phyloP scores from a whole-genome alignment of 1,140 invertebrate species.

The Leptinotarsa texana region DNA sequence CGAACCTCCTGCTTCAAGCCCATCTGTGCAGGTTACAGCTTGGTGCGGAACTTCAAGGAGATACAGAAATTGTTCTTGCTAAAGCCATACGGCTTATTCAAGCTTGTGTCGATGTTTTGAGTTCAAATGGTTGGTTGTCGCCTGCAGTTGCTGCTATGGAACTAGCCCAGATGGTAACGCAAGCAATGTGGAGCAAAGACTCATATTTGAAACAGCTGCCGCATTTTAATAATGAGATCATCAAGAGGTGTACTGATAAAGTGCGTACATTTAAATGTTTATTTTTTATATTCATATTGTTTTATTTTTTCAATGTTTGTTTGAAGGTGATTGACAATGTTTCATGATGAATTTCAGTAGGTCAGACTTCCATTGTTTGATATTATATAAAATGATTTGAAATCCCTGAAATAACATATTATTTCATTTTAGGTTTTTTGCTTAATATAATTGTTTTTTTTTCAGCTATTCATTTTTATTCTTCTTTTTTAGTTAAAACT shows the following conservation, averaged over 20 bases:
- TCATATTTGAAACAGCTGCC: constrained; percentile 96
- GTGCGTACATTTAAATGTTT: constrained; percentile 52
- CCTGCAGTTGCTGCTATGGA: constrained; percentile 99
- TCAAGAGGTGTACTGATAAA: constrained; percentile 90
- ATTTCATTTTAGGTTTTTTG: too few relatives aligned
- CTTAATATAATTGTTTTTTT: too few relatives aligned
- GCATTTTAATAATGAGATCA: constrained; percentile 89
- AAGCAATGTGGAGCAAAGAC: constrained; percentile 99
- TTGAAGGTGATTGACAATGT: too few relatives aligned
- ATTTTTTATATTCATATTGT: too few relatives aligned
- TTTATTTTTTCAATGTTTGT: too few relatives aligned
- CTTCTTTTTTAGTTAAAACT: too few relatives aligned
- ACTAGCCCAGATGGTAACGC: constrained; percentile 98
- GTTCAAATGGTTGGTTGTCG: constrained; percentile 96
- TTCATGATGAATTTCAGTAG: too few relatives aligned
- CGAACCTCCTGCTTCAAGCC: constrained; percentile 93
- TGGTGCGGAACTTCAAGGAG: constrained; percentile 94
- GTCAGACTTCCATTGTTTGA: too few relatives aligned
- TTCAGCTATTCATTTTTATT: too few relatives aligned
- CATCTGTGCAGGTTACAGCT: constrained; percentile 93
- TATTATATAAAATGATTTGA: too few relatives aligned
- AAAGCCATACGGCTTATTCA: constrained; percentile 92
- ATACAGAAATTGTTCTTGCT: constrained; percentile 88
- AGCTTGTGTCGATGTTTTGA: constrained; percentile 98
- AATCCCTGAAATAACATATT: too few relatives aligned